Percentiles rank a stretch among this genome's conserved stretches.
These are phyloP conservation scores for Caenorhabditis sp. DNA, from an alignment of 2,888 invertebrate species.

Conservation along the genomic window DNA sequence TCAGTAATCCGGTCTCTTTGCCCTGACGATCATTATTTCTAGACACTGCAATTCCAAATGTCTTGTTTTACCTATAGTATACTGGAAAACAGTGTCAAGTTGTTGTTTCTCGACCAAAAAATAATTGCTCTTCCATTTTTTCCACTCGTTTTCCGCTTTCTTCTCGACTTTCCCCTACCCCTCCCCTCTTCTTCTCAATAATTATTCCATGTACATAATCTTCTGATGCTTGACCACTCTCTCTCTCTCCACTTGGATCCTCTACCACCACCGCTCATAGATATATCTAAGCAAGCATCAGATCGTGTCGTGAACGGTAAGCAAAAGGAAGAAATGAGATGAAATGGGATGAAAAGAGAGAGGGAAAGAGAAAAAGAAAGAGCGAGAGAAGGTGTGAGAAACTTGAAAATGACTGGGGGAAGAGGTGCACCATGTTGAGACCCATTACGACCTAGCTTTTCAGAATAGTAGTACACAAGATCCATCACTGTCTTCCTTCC, in stretches of 20 bases:
- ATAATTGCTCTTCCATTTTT: slow-evolving; percentile 12
- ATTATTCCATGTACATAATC: background rate
- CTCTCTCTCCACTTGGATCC: background rate
- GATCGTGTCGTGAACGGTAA: slow-evolving; percentile 9
- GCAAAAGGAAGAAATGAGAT: background rate
- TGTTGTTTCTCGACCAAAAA: background rate
- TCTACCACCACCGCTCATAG: background rate
- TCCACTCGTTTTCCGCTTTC: too few species aligned
- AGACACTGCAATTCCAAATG: background rate
- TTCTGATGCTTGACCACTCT: slow-evolving; percentile 5
- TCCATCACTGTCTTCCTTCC: too few species aligned
- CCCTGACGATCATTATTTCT: background rate
- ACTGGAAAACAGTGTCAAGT: slow-evolving; percentile 2
- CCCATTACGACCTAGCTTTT: too few species aligned
- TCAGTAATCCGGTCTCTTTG: too few species aligned
- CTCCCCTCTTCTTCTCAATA: background rate
- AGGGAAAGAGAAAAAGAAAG: background rate
- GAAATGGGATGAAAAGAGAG: background rate
- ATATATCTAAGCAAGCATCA: slow-evolving; percentile 25
- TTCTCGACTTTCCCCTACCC: too few species aligned
- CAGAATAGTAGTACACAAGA: too few species aligned
- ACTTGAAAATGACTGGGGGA: slow-evolving; percentile 8
- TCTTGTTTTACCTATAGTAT: background rate
- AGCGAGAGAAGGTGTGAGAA: background rate
- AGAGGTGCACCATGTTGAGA: too few species aligned